Conservation (phyloP, 1,140 invertebrate genomes). For the Panagrolaimus sp. region DNA sequence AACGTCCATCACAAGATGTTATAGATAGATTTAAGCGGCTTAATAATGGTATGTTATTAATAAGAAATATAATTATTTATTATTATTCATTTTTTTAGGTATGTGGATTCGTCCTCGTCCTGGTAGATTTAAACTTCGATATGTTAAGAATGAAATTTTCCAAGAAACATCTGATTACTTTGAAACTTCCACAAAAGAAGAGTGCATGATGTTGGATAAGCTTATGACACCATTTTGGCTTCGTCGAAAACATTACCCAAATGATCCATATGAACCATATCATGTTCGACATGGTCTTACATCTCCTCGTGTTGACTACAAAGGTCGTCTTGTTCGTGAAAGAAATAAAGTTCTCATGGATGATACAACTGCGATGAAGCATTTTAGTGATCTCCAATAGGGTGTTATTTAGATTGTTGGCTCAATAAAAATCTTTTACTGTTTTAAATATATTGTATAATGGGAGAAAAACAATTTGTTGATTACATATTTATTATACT, state of each 20-base stretch:
- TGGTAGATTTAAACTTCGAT: constrained; percentile 40
- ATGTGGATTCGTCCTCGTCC: constrained; percentile 51
- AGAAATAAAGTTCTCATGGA: constrained; percentile 51
- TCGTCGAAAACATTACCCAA: constrained; percentile 47
- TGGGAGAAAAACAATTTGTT: constrained; percentile 11
- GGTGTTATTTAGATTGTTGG: neutral
- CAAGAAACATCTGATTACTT: constrained; percentile 39
- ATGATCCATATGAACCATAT: constrained; percentile 56
- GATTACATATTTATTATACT: constrained; percentile 2
- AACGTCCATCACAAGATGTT: constrained; percentile 53
- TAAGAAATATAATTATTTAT: constrained; percentile 24
- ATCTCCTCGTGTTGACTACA: constrained; percentile 50
- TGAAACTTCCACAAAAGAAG: constrained; percentile 52
- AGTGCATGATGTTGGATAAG: constrained; percentile 55
- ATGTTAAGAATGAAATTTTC: constrained; percentile 49
- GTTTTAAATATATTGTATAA: constrained; percentile 2
- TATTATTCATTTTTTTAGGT: constrained; percentile 26
- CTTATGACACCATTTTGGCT: constrained; percentile 58
- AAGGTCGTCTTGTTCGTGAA: constrained; percentile 45
- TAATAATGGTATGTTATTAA: constrained; percentile 47
- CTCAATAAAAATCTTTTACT: neutral
- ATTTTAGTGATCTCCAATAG: constrained; percentile 38
- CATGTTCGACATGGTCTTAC: constrained; percentile 50
- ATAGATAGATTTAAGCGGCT: constrained; percentile 55
- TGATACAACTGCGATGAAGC: constrained; percentile 40